These are phyloP conservation scores for Intellagama lesueurii DNA, from an alignment of 2,797 vertebrate genomes.

Conservation along the genomic window DNA sequence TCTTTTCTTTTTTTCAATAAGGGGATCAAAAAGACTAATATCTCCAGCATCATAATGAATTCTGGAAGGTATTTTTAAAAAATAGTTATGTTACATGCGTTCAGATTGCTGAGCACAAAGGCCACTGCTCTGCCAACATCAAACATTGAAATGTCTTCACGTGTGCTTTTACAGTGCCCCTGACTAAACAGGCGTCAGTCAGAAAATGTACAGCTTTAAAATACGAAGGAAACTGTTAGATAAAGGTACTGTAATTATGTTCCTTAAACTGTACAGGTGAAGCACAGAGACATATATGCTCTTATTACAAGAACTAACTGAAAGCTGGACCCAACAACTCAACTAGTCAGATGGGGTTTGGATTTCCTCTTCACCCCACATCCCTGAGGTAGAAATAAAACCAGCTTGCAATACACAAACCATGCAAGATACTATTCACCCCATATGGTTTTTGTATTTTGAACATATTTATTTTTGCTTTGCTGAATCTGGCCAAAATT, in stretches of 20 bases:
- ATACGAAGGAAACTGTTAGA: background rate
- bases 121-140: constrained; percentile 56
- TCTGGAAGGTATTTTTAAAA: constrained; percentile 29
- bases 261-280: background rate
- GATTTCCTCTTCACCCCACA: no score
- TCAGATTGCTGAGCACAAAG: constrained; percentile 32
- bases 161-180: background rate
- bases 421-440: no score
- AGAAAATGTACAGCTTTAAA: background rate
- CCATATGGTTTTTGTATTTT: no score
- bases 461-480: no score
- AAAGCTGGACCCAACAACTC: background rate
- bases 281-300: background rate
- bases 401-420: no score
- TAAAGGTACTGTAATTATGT: background rate
- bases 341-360: background rate
- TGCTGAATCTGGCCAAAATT: no score
- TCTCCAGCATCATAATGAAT: constrained; percentile 42
- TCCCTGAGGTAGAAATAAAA: no score
- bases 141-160: constrained; percentile 51
- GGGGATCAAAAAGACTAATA: constrained; percentile 34
- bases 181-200: background rate
- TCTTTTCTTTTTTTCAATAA: background rate
- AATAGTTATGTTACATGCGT: constrained; percentile 29
- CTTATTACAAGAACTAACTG: background rate